Base-by-base conservation (phyloP, 2,888 invertebrate genomes). In the Patella depressa region DNA sequence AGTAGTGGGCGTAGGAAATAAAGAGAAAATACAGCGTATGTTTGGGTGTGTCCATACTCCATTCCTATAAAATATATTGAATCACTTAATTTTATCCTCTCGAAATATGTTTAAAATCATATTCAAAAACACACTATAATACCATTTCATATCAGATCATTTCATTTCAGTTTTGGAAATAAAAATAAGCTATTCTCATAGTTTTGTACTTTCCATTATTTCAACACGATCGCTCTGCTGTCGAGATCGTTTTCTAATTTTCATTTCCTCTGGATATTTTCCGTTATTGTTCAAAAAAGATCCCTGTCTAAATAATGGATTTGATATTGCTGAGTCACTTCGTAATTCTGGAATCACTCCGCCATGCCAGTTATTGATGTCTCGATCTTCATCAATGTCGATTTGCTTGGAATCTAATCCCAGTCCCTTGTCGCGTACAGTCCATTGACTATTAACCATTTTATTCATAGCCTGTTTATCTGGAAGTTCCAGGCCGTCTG, bases 381-480 rank as follows among this genome's bases (percentile, higher is more conserved):
- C 71, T 17, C 59, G 53, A 2, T 57, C 53, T 5, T 76, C 73
- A 24, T 80, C 77, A 14, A 72, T 54, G n/a, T 54, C 73, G 24
- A 73, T 59, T 24, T 55, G 77, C 5, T 53, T 69, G 3, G 75
- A n/a, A 12, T 72, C 77, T 73, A 74, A 45, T 2, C 57, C 72
- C 0, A 71, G 54, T 11, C 82, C 84, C 72, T 81, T 78, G 0
- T 82, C 79, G 11, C 82, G 80, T 53, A 85, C 81, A 17, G 86
- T 86, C 88, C 88, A 88, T 24, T 86, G 83, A 34, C 79, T 83
- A 79, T 89, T 87, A 53, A 83, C 79, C 53, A 80, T 80, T 0
- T 72, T 72, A n/a, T 81, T 78, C 3, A 79, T 75, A 29, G 73
- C 74, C 65, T 81, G 80, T 19, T 76, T 78, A 5, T 78, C 77